These are phyloP conservation scores for Spilarctia lutea DNA, from an alignment of 2,888 invertebrate species.

Conservation along the genomic window DNA sequence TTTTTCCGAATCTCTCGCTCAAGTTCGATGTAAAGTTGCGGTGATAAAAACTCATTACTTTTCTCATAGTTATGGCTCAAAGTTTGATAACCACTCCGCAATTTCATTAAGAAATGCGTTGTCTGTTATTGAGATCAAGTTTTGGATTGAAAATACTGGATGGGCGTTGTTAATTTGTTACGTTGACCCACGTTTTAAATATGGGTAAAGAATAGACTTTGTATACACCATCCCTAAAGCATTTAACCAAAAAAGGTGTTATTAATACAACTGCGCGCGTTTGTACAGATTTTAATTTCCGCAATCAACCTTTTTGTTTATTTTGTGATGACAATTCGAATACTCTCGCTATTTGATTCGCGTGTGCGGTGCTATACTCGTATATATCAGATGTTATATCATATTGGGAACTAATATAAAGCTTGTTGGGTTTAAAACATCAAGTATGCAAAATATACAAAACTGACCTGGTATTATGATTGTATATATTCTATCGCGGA, in stretches of 20 bases:
- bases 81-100: not conserved
- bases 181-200: not conserved
- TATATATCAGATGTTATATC: too few relatives aligned
- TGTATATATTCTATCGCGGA: too few relatives aligned
- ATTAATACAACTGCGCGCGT: not conserved
- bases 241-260: not conserved
- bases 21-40: not conserved
- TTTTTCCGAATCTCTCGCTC: slow-evolving; percentile 7
- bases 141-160: not conserved
- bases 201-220: not conserved
- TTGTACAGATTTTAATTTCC: not conserved
- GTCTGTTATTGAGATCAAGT: not conserved
- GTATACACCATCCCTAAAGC: not conserved
- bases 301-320: not conserved
- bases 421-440: too few relatives aligned
- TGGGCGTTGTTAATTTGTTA: not conserved
- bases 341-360: not conserved
- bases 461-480: too few relatives aligned
- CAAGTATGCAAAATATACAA: too few relatives aligned
- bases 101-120: not conserved
- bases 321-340: not conserved
- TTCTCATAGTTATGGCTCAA: not conserved
- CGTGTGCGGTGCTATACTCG: too few relatives aligned
- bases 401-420: too few relatives aligned
- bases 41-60: not conserved